Base-by-base conservation (phyloP, 2,797 vertebrate species). In the Falco novaeseelandiae region DNA sequence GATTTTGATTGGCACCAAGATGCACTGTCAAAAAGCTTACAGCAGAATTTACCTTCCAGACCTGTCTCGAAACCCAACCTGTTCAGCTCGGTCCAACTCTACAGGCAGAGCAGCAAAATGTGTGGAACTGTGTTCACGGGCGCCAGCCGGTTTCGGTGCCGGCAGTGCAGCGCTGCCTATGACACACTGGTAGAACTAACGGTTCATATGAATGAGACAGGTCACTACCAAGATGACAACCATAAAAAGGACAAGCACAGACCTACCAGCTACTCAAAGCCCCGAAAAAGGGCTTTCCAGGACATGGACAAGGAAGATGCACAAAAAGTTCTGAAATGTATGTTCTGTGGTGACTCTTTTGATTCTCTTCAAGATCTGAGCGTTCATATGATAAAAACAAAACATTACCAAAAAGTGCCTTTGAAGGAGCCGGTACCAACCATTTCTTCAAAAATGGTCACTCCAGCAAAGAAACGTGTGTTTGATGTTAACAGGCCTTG, bases 401-500 rank as follows among this genome's bases (percentile, higher is more conserved):
- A 99, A 98, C 99, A 99, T 99, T 99, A 99, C 99, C 99, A 99
- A 99, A 99, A 99, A 99, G 99, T 99, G 99, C 99, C 99, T 99
- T 99, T 99, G 98, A 99, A 99, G 98, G 99, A 99, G 98, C 99
- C 99, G 1, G 99, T 99, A 90, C 99, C 99, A 83, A 99, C 99
- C 87, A 98, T 99, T 95, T 98, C 99, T 44, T 99, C 99, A 44
- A 99, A 99, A 98, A 97, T 99, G 98, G 98, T 99, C 97, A 98
- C 99, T 92, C 99, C 99, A 62, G 97, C 99, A 48, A 99, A 99
- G 98, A 99, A 99, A 92, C 99, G 99, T 22, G 98, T 99, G 88
- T 99, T 99, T 67, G 99, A 99, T 67, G 98, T 99, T 59, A 99
- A 98, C 49, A 98, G 99, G 87, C 99, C 99, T 15, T 99, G 99